Conservation (phyloP, 2,888 invertebrate genomes). For the Sacculina carcini region DNA sequence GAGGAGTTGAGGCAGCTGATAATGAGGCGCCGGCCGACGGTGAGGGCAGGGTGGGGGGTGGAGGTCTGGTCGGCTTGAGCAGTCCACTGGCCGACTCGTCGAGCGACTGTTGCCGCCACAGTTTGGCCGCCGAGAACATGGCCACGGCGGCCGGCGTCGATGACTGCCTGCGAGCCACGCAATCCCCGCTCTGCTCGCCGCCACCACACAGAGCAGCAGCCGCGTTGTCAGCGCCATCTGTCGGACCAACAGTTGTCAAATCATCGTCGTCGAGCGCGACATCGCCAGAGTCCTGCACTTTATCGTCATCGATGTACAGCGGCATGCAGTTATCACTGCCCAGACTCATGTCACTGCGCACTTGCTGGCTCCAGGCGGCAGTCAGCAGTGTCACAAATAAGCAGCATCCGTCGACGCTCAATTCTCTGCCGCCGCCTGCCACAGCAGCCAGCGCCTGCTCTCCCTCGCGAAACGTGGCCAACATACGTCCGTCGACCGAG, state of each 20-base stretch:
- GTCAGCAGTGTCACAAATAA: conserved; percentile 49
- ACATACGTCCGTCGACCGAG: conserved; percentile 61
- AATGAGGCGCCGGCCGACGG: not conserved
- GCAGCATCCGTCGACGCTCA: conserved; percentile 21
- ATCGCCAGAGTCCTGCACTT: not conserved
- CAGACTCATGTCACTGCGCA: conserved; percentile 53
- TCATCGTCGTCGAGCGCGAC: not conserved
- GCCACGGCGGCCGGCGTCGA: too few relatives aligned
- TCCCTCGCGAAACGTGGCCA: conserved; percentile 72
- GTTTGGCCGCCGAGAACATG: not conserved
- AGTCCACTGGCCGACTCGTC: not conserved
- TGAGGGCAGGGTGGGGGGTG: not conserved
- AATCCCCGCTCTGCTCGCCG: not conserved
- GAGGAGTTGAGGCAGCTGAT: conserved; percentile 10
- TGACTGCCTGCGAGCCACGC: too few relatives aligned
- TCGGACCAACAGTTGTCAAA: not conserved
- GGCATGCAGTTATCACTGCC: conserved; percentile 64
- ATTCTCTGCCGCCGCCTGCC: not conserved
- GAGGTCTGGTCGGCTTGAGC: not conserved
- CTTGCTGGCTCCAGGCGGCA: conserved; percentile 53
- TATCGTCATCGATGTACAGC: conserved; percentile 20
- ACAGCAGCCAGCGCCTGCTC: conserved; percentile 51
- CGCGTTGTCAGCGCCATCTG: not conserved
- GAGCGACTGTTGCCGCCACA: not conserved
- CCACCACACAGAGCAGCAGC: not conserved